A percentile compares a stretch with the other conserved stretches of the same genome.
Evolutionary conservation across 2,113 vertebrate species (phyloP).

Genomic region (Physeter macrocephalus): DNA sequence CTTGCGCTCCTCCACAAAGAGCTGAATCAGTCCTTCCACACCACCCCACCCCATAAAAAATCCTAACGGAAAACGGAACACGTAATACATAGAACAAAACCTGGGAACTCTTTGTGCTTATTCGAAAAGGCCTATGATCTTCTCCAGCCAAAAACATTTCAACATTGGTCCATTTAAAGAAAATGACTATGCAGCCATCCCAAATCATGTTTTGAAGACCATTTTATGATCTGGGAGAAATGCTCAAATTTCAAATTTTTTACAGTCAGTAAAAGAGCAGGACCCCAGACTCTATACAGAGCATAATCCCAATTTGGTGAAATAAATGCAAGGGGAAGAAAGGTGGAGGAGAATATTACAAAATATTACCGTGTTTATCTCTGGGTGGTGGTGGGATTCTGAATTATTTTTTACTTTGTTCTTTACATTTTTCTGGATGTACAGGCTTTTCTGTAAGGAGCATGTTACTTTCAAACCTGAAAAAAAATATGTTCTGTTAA

Average conservation of each 20-base stretch:
- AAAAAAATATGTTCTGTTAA: not conserved
- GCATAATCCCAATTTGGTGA: not conserved
- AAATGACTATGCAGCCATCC: not conserved
- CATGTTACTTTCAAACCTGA: not conserved
- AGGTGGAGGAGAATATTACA: not conserved
- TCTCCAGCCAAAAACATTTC: not conserved
- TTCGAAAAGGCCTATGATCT: not conserved
- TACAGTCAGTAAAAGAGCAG: not conserved
- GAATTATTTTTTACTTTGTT: not conserved
- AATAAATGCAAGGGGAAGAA: not conserved
- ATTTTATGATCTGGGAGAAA: not conserved
- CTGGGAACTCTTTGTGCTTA: not conserved
- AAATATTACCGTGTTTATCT: not conserved
- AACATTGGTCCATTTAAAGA: not conserved
- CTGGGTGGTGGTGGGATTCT: not conserved
- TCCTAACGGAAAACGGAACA: not conserved
- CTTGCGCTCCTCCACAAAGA: not conserved
- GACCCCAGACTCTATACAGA: not conserved
- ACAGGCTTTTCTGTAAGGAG: not conserved
- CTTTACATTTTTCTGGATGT: not conserved
- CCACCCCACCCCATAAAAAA: not conserved
- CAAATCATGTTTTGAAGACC: not conserved
- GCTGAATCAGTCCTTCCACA: not conserved
- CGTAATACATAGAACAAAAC: constrained; percentile 15
- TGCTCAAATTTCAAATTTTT: not conserved